Conservation (phyloP, 2,113 vertebrate species). For the Hipposideros armiger region DNA sequence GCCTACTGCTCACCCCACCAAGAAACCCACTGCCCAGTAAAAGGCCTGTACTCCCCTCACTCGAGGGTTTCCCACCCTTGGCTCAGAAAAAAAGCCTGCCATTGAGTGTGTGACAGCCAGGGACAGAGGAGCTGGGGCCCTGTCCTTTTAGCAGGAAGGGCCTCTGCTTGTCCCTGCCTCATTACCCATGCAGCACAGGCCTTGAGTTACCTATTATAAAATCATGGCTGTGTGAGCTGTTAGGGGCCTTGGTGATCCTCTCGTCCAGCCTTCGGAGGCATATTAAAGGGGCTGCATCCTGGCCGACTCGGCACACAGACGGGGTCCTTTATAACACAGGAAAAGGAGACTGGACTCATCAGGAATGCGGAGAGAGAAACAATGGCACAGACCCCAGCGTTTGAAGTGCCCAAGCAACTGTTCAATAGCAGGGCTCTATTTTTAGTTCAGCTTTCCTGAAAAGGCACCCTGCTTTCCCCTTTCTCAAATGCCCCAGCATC, state of each 20-base stretch:
- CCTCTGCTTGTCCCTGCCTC: neutral
- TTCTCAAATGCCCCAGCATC: neutral
- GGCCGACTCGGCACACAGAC: neutral
- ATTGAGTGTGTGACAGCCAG: neutral
- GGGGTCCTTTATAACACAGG: neutral
- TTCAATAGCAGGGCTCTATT: constrained; percentile 26
- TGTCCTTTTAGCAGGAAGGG: constrained; percentile 10
- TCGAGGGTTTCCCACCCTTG: neutral
- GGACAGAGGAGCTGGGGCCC: neutral
- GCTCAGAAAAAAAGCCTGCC: constrained; percentile 7
- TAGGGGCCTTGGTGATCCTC: neutral
- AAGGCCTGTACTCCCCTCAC: neutral
- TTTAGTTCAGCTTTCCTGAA: constrained; percentile 61
- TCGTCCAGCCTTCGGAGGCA: neutral
- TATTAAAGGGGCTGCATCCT: constrained; percentile 6
- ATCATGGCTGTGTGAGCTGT: neutral
- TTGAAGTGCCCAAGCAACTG: neutral
- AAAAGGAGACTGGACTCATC: neutral
- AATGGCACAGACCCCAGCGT: neutral
- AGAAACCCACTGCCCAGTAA: neutral
- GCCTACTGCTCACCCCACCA: neutral
- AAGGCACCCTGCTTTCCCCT: constrained; percentile 15
- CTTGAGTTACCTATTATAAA: constrained; percentile 43
- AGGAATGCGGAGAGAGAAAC: constrained; percentile 43
- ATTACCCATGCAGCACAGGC: constrained; percentile 43